A percentile compares a stretch with the other conserved stretches of the same genome.
Evolutionary conservation across 2,888 invertebrate genomes (phyloP).

Genomic region (Metellina segmentata): DNA sequence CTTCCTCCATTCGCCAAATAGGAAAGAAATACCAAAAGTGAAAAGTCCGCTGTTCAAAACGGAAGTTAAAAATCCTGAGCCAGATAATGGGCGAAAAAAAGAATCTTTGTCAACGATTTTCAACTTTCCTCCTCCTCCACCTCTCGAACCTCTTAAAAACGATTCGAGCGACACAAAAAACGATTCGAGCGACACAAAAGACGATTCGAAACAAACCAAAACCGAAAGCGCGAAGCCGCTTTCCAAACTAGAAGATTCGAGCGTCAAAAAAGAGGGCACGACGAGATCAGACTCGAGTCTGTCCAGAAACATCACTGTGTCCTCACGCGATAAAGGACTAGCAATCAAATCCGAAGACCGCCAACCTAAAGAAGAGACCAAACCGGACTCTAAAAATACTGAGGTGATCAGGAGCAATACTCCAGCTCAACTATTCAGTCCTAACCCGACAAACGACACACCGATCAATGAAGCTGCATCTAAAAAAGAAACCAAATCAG

Average conservation of each 20-base stretch:
- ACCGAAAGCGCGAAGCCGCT: background rate
- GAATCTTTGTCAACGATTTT: slow-evolving; percentile 65
- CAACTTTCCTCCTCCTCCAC: slow-evolving; percentile 65
- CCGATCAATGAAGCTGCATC: background rate
- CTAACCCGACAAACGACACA: background rate
- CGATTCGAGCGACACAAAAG: background rate
- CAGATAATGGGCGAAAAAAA: slow-evolving; percentile 9
- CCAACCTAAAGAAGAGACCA: background rate
- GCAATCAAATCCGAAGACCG: background rate
- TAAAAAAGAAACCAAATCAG: background rate
- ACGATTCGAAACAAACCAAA: slow-evolving; percentile 16
- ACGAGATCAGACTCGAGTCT: slow-evolving; percentile 63
- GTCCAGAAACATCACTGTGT: slow-evolving; percentile 37
- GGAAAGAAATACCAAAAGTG: background rate
- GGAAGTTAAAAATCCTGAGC: background rate
- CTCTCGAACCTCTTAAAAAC: slow-evolving; percentile 41
- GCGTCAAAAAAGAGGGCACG: slow-evolving; percentile 2
- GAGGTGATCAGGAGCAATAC: background rate
- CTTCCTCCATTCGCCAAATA: background rate
- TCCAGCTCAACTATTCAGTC: background rate
- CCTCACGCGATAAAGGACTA: background rate
- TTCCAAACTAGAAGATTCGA: background rate
- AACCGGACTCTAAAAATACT: background rate
- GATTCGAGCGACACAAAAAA: background rate
- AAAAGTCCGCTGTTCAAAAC: background rate